phyloP scores from a whole-genome alignment of 2,888 invertebrate genomes.

The Melanargia galathea region DNA sequence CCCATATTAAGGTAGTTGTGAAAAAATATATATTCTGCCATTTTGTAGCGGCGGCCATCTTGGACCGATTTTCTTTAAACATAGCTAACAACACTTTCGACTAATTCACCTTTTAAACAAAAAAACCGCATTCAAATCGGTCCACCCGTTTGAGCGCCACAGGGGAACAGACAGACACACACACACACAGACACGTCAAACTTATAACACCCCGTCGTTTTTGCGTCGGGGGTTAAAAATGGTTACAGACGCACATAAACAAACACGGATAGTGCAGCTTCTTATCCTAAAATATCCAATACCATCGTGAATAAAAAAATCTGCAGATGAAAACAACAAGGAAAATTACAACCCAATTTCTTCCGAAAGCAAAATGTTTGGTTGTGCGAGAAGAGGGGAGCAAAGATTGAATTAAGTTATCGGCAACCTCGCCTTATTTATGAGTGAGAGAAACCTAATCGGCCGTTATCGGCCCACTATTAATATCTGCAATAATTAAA shows the following conservation, averaged over 20 bases:
- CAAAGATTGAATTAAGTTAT: conserved; percentile 77
- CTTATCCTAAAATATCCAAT: not conserved
- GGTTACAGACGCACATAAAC: not conserved
- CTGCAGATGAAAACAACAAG: not conserved
- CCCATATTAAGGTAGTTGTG: too few species aligned
- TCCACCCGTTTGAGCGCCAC: too few species aligned
- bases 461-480: conserved; percentile 68
- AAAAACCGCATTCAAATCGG: too few species aligned
- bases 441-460: conserved; percentile 61
- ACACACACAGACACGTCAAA: too few species aligned
- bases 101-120: too few species aligned
- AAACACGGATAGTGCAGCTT: not conserved
- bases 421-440: conserved; percentile 64
- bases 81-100: too few species aligned
- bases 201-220: too few species aligned
- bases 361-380: conserved; percentile 59
- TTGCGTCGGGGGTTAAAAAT: not conserved
- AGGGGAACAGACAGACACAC: too few species aligned
- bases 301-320: not conserved
- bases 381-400: conserved; percentile 64
- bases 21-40: too few species aligned
- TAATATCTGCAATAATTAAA: conserved; percentile 76
- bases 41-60: too few species aligned
- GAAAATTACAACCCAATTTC: conserved; percentile 46
- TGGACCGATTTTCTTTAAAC: too few species aligned